A percentile compares a stretch with the other conserved stretches of the same genome.
These are phyloP conservation scores for Erethizon dorsatum DNA, from an alignment of 2,797 vertebrate species.

Conservation along the genomic window DNA sequence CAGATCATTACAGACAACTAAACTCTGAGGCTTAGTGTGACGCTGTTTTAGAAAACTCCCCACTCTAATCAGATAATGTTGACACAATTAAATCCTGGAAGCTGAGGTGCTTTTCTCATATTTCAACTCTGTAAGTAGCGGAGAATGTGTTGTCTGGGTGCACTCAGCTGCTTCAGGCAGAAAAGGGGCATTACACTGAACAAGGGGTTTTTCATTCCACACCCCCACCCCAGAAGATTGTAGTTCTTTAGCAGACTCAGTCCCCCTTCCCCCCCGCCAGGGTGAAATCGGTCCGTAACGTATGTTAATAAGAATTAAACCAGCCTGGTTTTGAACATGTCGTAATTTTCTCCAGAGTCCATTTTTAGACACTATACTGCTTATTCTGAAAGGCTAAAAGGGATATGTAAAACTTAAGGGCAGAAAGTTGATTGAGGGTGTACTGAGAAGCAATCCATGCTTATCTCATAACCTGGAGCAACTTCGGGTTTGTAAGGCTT, in stretches of 20 bases:
- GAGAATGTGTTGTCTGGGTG: not conserved
- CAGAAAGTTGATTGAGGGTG: not conserved
- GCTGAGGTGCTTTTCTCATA: not conserved
- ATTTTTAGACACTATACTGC: not conserved
- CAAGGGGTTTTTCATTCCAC: not conserved
- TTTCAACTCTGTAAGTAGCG: not conserved
- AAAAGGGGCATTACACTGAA: not conserved
- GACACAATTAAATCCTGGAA: conserved; percentile 30
- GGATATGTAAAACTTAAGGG: not conserved
- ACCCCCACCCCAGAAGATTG: not conserved
- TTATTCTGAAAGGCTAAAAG: conserved; percentile 45
- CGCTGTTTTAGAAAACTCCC: not conserved
- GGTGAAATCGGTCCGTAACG: not conserved
- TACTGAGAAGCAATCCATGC: not conserved
- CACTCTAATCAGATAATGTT: not conserved
- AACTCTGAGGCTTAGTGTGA: not conserved
- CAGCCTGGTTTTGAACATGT: not conserved
- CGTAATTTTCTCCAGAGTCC: conserved; percentile 21
- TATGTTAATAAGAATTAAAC: not conserved
- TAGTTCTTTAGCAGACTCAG: not conserved
- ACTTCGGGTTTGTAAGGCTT: not conserved
- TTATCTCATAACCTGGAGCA: not conserved
- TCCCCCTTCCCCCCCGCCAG: not conserved
- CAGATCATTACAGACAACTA: not conserved
- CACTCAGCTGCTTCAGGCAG: not conserved